Evolutionary conservation across 2,888 invertebrate genomes (phyloP).

Genomic region (Onthophagus sagittarius): DNA sequence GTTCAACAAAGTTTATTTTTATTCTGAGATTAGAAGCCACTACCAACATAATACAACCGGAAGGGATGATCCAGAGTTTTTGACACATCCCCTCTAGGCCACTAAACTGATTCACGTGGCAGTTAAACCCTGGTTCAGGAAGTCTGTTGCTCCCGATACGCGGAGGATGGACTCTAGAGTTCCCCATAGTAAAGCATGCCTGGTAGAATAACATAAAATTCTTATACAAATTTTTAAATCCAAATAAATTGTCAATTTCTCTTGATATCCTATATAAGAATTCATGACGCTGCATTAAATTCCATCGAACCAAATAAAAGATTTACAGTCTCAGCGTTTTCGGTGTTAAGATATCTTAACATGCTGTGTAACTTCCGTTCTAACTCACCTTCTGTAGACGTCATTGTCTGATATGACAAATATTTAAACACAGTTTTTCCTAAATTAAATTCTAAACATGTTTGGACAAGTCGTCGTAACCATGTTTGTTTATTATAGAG

Average conservation of each 20-base stretch:
- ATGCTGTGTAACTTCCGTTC: not conserved
- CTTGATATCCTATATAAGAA: not conserved
- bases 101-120: not conserved
- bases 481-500: too few relatives aligned
- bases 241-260: not conserved
- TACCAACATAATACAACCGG: not conserved
- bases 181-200: not conserved
- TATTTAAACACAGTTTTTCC: not conserved
- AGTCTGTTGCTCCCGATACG: not conserved
- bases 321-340: not conserved
- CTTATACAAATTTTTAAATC: conserved; percentile 1
- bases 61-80: not conserved
- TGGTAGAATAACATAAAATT: not conserved
- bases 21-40: not conserved
- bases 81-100: conserved; percentile 2
- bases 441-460: too few relatives aligned
- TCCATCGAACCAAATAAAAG: not conserved
- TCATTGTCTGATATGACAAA: conserved; percentile 1
- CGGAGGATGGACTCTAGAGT: not conserved
- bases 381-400: not conserved
- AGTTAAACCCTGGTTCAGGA: not conserved
- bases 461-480: too few relatives aligned
- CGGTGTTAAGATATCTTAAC: not conserved
- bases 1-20: not conserved
- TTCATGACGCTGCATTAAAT: not conserved